Conservation (phyloP, 2,113 vertebrate species). For the Tenrec ecaudatus region DNA sequence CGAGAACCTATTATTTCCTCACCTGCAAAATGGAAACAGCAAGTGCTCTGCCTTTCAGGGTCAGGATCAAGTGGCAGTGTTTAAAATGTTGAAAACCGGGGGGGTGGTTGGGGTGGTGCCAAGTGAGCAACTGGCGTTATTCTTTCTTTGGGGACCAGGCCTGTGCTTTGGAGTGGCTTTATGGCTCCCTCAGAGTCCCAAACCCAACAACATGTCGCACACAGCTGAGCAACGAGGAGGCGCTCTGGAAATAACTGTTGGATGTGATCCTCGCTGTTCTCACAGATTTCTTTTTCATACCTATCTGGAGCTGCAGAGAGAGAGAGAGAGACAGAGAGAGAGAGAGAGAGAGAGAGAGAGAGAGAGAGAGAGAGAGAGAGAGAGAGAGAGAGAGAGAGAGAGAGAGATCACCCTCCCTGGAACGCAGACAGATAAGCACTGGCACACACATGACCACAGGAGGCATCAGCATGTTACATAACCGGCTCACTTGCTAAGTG, state of each 20-base stretch:
- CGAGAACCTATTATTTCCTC: background rate
- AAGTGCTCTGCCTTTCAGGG: background rate
- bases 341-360: too few species aligned
- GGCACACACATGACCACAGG: background rate
- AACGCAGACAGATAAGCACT: background rate
- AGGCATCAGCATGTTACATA: background rate
- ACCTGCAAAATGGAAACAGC: background rate
- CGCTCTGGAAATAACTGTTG: background rate
- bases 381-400: too few species aligned
- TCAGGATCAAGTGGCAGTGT: background rate
- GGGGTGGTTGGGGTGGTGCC: too few species aligned
- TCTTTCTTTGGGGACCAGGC: constrained; percentile 9
- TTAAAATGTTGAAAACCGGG: background rate
- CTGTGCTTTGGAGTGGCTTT: background rate
- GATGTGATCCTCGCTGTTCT: background rate
- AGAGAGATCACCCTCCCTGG: background rate
- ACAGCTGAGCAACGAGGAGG: background rate
- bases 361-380: too few species aligned
- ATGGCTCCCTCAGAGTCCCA: background rate
- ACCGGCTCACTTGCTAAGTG: background rate
- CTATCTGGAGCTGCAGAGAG: background rate
- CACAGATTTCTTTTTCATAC: background rate
- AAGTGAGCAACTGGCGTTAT: background rate
- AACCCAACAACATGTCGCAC: background rate
- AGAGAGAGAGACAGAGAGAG: background rate